Conservation (phyloP, 2,888 invertebrate genomes). For the Hololepta plana region DNA sequence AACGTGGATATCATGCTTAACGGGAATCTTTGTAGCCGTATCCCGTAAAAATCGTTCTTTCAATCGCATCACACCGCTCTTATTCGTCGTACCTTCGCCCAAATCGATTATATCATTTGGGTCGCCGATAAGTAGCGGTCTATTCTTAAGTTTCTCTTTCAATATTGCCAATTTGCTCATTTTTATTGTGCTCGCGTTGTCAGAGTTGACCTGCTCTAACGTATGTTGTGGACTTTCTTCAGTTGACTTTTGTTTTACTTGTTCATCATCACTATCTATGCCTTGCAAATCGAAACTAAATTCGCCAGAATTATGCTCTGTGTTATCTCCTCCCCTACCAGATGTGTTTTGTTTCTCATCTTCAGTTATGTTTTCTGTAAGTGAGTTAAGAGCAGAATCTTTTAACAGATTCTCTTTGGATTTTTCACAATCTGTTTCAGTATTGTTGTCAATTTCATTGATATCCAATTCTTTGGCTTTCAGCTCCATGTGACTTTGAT, state of each 20-base stretch:
- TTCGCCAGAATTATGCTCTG: constrained; percentile 4
- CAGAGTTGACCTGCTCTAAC: too few species aligned
- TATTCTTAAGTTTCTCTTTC: constrained; percentile 17
- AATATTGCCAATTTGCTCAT: constrained; percentile 10
- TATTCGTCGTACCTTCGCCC: constrained; percentile 27
- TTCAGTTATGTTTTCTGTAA: constrained; percentile 3
- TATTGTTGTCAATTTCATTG: constrained; percentile 1
- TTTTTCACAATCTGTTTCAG: too few species aligned
- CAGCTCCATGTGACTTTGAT: constrained; percentile 2
- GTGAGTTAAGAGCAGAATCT: too few species aligned
- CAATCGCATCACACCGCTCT: constrained; percentile 44
- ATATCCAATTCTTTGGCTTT: too few species aligned
- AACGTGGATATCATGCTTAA: constrained; percentile 31
- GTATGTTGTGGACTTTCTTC: too few species aligned
- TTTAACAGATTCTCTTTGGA: too few species aligned
- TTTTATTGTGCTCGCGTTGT: too few species aligned
- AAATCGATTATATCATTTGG: constrained; percentile 42
- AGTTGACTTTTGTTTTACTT: too few species aligned
- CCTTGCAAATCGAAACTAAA: too few species aligned
- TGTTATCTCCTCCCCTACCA: constrained; percentile 3
- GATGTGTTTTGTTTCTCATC: constrained; percentile 4
- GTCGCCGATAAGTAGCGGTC: constrained; percentile 34
- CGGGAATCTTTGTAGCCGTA: constrained; percentile 33
- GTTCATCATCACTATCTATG: too few species aligned
- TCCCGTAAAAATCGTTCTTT: constrained; percentile 57